These are phyloP conservation scores for Heteromyza rotundicornis DNA, from an alignment of 2,888 invertebrate genomes.

Conservation along the genomic window DNA sequence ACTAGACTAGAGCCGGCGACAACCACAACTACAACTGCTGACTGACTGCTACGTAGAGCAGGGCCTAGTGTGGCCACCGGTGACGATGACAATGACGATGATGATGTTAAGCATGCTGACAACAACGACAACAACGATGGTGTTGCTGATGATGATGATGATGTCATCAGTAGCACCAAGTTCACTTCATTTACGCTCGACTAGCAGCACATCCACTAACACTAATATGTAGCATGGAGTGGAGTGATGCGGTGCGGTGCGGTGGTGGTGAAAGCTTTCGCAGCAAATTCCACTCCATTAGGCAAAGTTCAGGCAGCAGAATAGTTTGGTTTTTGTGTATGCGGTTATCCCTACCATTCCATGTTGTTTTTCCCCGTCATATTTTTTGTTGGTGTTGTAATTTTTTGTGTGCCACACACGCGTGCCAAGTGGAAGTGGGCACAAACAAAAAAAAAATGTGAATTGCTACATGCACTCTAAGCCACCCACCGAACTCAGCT, in stretches of 20 bases:
- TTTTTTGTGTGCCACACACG: neutral
- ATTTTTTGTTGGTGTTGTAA: neutral
- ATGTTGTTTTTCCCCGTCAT: neutral
- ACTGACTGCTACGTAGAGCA: neutral
- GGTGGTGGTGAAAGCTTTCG: slow-evolving; percentile 9
- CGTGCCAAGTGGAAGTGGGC: neutral
- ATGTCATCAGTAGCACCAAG: slow-evolving; percentile 47
- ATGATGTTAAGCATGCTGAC: slow-evolving; percentile 30
- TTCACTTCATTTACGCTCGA: slow-evolving; percentile 24
- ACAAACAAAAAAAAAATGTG: neutral
- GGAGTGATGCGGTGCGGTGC: neutral
- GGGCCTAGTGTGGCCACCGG: slow-evolving; percentile 14
- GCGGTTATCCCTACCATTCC: too few relatives aligned
- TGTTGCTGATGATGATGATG: slow-evolving; percentile 50
- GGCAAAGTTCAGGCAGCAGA: slow-evolving; percentile 21
- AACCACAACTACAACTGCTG: neutral
- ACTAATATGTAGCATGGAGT: too few relatives aligned
- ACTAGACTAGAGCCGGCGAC: slow-evolving; percentile 15
- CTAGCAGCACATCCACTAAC: neutral
- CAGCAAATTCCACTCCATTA: slow-evolving; percentile 34
- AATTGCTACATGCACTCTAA: neutral
- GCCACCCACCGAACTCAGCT: neutral
- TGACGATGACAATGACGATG: slow-evolving; percentile 21
- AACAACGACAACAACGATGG: slow-evolving; percentile 30
- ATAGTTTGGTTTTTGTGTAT: too few relatives aligned